Evolutionary conservation across 2,797 vertebrate species (phyloP).

Genomic region (Orestias chungarensis): DNA sequence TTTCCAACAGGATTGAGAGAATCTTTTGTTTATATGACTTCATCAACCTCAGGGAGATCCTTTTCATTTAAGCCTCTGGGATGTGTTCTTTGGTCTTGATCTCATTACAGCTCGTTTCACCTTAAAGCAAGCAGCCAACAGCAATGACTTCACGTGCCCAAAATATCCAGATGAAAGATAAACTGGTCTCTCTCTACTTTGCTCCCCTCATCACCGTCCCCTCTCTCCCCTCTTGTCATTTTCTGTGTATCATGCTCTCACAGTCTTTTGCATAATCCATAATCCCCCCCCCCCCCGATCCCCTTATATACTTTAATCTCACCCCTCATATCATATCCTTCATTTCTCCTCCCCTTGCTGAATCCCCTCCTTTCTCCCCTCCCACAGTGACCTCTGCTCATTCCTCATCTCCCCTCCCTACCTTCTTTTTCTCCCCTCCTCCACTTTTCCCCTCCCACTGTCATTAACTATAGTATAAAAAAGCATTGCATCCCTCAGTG

Average conservation of each 20-base stretch:
- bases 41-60: constrained; percentile 36
- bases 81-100: constrained; percentile 33
- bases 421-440: constrained; percentile 57
- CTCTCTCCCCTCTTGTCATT: constrained; percentile 48
- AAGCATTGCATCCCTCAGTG: constrained; percentile 61
- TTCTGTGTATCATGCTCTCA: constrained; percentile 43
- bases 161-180: constrained; percentile 81
- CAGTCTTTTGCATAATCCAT: constrained; percentile 45
- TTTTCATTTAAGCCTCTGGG: constrained; percentile 46
- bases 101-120: constrained; percentile 52
- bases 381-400: constrained; percentile 44
- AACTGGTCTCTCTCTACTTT: constrained; percentile 44
- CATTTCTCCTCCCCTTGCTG: constrained; percentile 51
- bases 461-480: constrained; percentile 74
- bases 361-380: constrained; percentile 58
- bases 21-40: constrained; percentile 20
- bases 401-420: constrained; percentile 44
- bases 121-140: constrained; percentile 57
- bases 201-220: constrained; percentile 28
- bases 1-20: constrained; percentile 5
- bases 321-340: constrained; percentile 53
- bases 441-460: constrained; percentile 71
- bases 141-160: constrained; percentile 72
- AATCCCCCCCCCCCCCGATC: neutral
- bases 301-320: constrained; percentile 51